phyloP scores from a whole-genome alignment of 2,888 invertebrate species.

The Galerucella pusilla region DNA sequence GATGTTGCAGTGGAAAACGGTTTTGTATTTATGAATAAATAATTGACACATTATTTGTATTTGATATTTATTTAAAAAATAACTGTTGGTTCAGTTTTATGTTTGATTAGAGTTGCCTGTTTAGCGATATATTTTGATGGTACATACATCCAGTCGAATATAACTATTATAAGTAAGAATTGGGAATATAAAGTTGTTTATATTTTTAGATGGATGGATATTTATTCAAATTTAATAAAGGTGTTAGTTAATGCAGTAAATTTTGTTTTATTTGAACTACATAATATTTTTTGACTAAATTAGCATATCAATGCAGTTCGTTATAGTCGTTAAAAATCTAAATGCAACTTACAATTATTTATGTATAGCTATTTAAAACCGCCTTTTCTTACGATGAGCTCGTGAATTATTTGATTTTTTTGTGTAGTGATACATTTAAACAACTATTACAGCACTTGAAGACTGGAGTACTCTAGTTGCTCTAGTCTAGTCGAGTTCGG shows the following conservation, averaged over 20 bases:
- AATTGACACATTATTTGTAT: constrained; percentile 11
- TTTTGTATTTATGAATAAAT: constrained; percentile 57
- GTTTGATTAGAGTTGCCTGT: not conserved
- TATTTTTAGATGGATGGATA: constrained; percentile 2
- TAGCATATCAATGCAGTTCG: too few relatives aligned
- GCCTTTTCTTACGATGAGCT: too few relatives aligned
- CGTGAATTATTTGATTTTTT: too few relatives aligned
- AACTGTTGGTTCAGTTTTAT: not conserved
- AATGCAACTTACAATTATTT: too few relatives aligned
- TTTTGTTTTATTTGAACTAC: not conserved
- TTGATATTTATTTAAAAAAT: constrained; percentile 11
- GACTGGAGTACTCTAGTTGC: too few relatives aligned
- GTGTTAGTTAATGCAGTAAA: not conserved
- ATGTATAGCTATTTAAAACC: too few relatives aligned
- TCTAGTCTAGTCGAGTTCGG: too few relatives aligned
- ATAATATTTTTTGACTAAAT: not conserved
- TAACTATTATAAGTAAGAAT: not conserved
- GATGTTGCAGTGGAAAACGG: constrained; percentile 62
- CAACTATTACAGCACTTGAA: too few relatives aligned
- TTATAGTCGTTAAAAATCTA: too few relatives aligned
- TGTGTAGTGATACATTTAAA: too few relatives aligned
- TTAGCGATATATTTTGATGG: constrained; percentile 6
- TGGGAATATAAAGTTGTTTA: not conserved
- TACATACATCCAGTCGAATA: not conserved
- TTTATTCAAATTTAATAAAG: constrained; percentile 4